A percentile compares a stretch with the other conserved stretches of the same genome.
These are phyloP conservation scores for Ptychoptera contaminata DNA, from an alignment of 2,888 invertebrate genomes.

Conservation along the genomic window DNA sequence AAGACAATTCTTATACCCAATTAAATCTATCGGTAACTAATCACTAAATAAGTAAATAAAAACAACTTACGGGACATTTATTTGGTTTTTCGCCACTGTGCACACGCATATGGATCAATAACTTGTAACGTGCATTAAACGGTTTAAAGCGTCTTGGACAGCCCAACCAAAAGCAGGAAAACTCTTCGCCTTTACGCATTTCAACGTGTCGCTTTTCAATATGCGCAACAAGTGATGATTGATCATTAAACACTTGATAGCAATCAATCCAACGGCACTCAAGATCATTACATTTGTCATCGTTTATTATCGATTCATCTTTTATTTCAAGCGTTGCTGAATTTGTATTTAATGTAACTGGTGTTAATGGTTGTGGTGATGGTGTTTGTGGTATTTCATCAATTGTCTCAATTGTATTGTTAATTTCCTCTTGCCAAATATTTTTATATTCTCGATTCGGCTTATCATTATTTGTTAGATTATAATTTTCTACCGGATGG, in stretches of 20 bases:
- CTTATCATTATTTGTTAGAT: slow-evolving; percentile 16
- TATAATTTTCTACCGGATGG: slow-evolving; percentile 21
- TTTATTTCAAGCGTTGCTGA: not conserved
- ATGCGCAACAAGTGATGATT: slow-evolving; percentile 64
- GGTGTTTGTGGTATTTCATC: slow-evolving; percentile 15
- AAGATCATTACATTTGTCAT: slow-evolving; percentile 6
- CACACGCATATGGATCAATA: slow-evolving; percentile 91
- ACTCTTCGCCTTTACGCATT: slow-evolving; percentile 69
- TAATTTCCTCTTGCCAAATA: slow-evolving; percentile 19
- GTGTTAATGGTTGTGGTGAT: slow-evolving; percentile 9
- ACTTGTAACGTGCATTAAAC: slow-evolving; percentile 94
- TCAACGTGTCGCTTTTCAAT: slow-evolving; percentile 82
- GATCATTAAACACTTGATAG: slow-evolving; percentile 60
- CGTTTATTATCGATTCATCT: slow-evolving; percentile 1
- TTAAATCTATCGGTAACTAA: no score
- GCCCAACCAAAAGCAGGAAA: slow-evolving; percentile 87
- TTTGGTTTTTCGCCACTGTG: slow-evolving; percentile 98
- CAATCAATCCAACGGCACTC: slow-evolving; percentile 79
- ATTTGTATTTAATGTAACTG: not conserved
- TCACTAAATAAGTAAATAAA: no score
- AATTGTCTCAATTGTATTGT: slow-evolving; percentile 21
- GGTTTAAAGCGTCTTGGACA: slow-evolving; percentile 79
- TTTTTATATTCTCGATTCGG: slow-evolving; percentile 30
- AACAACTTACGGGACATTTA: slow-evolving; percentile 77
- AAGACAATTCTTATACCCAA: no score